phyloP scores from a whole-genome alignment of 2,113 vertebrate genomes.

The Poeciliopsis retropinna region DNA sequence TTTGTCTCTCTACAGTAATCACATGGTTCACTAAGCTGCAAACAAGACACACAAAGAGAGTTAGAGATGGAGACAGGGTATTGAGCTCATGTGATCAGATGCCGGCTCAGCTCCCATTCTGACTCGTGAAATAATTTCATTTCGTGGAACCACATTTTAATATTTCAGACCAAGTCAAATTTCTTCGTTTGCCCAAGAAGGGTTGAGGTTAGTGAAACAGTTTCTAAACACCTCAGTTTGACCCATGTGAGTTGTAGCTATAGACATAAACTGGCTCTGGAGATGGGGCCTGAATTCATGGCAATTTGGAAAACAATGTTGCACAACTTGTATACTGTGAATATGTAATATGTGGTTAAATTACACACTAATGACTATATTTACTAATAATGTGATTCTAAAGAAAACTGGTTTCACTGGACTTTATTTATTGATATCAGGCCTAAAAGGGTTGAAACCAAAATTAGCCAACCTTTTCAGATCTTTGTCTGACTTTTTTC shows the following conservation, averaged over 20 bases:
- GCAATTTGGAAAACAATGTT: not conserved
- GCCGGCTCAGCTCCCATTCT: slow-evolving; percentile 6
- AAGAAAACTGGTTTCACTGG: too few species aligned
- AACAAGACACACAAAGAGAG: slow-evolving; percentile 25
- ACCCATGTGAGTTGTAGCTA: not conserved
- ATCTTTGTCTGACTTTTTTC: too few species aligned
- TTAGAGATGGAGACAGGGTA: not conserved
- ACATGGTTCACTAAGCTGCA: slow-evolving; percentile 45
- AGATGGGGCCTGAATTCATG: not conserved
- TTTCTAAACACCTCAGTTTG: slow-evolving; percentile 3
- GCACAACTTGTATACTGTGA: not conserved
- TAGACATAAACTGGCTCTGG: not conserved
- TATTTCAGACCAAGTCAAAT: slow-evolving; percentile 11
- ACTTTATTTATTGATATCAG: too few species aligned
- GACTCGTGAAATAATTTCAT: slow-evolving; percentile 12
- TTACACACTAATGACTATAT: too few species aligned
- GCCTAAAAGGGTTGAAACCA: too few species aligned
- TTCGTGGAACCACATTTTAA: not conserved
- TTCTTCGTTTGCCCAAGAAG: not conserved
- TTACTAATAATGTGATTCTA: too few species aligned
- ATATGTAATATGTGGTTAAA: not conserved
- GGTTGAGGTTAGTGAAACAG: not conserved
- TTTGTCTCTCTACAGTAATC: slow-evolving; percentile 42
- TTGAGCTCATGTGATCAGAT: slow-evolving; percentile 44
- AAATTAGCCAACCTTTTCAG: too few species aligned